Conservation (phyloP, 2,888 invertebrate genomes). For the Boloria euphrosyne region DNA sequence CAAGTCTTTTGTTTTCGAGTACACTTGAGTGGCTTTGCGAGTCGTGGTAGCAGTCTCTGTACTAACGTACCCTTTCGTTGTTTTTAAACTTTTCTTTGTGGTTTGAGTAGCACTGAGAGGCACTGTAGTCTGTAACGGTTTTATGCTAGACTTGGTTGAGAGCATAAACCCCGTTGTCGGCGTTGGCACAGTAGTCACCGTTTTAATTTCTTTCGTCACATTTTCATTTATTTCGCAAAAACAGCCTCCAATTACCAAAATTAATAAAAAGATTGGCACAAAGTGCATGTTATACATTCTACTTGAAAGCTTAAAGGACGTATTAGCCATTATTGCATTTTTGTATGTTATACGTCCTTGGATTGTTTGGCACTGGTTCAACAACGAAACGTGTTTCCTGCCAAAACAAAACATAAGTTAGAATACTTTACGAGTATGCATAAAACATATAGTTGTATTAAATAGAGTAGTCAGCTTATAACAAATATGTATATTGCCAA, state of each 20-base stretch:
- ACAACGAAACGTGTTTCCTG: constrained; percentile 44
- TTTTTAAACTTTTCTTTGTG: constrained; percentile 66
- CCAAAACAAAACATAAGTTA: constrained; percentile 40
- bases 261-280: constrained; percentile 61
- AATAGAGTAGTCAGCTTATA: not conserved
- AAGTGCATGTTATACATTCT: constrained; percentile 29
- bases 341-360: constrained; percentile 36
- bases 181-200: constrained; percentile 56
- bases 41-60: constrained; percentile 60
- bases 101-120: constrained; percentile 60
- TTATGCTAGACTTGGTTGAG: constrained; percentile 50
- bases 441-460: not conserved
- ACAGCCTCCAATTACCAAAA: constrained; percentile 58
- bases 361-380: constrained; percentile 49
- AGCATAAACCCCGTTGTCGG: constrained; percentile 52
- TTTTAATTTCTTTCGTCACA: constrained; percentile 56
- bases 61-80: constrained; percentile 63
- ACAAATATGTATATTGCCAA: not conserved
- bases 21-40: constrained; percentile 63
- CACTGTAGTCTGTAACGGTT: constrained; percentile 61
- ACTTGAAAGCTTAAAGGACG: constrained; percentile 26
- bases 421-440: constrained; percentile 1
- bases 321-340: constrained; percentile 33
- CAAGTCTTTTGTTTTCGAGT: constrained; percentile 64
- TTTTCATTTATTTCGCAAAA: constrained; percentile 52